Percentiles rank a stretch among this genome's conserved stretches.
phyloP scores from a whole-genome alignment of 2,113 vertebrate genomes.

The Spea bombifrons region DNA sequence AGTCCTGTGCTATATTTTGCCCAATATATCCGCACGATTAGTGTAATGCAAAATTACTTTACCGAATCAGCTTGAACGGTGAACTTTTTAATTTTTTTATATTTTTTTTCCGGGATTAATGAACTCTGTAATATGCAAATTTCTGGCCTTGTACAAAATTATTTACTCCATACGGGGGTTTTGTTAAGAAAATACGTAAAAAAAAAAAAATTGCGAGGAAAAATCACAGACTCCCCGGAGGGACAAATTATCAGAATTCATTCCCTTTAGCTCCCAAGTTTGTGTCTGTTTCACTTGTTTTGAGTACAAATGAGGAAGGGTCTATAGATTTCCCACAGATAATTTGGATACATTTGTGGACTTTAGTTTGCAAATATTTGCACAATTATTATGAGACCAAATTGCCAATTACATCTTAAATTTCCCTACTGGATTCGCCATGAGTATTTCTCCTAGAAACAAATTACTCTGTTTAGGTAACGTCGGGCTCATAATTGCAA shows the following conservation, averaged over 20 bases:
- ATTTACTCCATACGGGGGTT: neutral
- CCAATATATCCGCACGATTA: conserved; percentile 34
- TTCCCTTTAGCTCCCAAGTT: conserved; percentile 12
- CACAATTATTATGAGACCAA: conserved; percentile 20
- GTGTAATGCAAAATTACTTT: conserved; percentile 24
- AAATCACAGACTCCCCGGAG: neutral
- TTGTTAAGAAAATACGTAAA: no score
- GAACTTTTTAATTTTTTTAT: neutral
- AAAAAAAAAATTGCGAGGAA: no score
- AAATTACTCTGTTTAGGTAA: conserved; percentile 17
- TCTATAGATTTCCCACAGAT: neutral
- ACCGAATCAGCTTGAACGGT: neutral
- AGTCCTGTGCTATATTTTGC: conserved; percentile 14
- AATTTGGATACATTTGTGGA: conserved; percentile 37
- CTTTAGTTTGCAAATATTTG: conserved; percentile 39
- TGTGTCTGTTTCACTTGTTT: neutral
- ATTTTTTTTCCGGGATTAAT: conserved; percentile 10
- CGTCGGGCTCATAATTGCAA: neutral
- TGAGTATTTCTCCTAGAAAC: neutral
- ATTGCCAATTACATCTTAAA: conserved; percentile 14
- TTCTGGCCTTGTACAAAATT: neutral
- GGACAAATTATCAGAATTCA: conserved; percentile 1
- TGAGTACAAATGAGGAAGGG: conserved; percentile 14
- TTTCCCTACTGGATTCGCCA: conserved; percentile 21
- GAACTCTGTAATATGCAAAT: neutral